Conservation (phyloP, 2,113 vertebrate species). For the Anas platyrhynchos region DNA sequence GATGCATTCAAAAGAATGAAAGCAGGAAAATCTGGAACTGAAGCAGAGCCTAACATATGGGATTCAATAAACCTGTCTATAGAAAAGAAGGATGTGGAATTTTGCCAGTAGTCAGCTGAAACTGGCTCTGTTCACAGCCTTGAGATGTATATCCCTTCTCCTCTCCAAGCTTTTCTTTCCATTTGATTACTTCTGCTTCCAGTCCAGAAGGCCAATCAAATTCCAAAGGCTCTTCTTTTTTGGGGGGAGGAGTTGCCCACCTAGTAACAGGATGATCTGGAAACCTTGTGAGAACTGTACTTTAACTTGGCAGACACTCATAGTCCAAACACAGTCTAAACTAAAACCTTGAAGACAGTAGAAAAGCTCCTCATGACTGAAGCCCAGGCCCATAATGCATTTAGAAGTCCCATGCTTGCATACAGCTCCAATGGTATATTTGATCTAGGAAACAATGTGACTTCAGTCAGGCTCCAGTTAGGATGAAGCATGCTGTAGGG, state of each 20-base stretch:
- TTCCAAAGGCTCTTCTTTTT: background rate
- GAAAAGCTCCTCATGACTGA: background rate
- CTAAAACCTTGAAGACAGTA: background rate
- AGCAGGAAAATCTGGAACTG: background rate
- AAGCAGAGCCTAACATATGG: constrained; percentile 28
- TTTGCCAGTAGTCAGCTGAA: constrained; percentile 40
- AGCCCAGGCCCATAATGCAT: background rate
- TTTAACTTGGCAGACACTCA: background rate
- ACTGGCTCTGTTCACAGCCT: constrained; percentile 5
- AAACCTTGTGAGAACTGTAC: background rate
- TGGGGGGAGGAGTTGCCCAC: background rate
- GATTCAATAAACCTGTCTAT: constrained; percentile 52
- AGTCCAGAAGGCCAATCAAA: constrained; percentile 1
- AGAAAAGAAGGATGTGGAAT: constrained; percentile 24
- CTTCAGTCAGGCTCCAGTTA: constrained; percentile 13
- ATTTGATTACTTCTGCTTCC: background rate
- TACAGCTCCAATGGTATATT: background rate
- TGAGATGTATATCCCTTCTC: constrained; percentile 25
- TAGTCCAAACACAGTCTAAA: background rate
- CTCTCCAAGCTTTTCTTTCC: constrained; percentile 7
- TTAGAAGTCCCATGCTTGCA: background rate
- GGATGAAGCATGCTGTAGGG: background rate
- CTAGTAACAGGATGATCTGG: constrained; percentile 23
- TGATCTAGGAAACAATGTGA: constrained; percentile 14
- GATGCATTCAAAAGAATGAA: constrained; percentile 17